Evolutionary conservation across 1,140 invertebrate species (phyloP), one percentile per base, ranked within the genome.

Genomic region (Bombus picipes): DNA sequence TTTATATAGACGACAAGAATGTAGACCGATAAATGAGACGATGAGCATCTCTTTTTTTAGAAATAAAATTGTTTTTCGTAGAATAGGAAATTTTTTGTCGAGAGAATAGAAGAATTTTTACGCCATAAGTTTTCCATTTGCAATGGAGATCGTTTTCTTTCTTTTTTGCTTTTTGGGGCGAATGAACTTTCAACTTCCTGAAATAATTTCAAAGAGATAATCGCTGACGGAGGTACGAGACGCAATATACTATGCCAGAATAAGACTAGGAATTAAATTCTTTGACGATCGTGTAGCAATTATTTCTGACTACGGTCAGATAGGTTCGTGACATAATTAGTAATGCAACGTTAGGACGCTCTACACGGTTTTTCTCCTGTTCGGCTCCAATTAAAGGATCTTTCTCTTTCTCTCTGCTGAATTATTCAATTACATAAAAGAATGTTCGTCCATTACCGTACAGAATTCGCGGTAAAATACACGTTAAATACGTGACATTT

Each of bases 341-440:
- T 39, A 66, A 79, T 75, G n/a, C 65, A 71, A 79, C 28, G 66
- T 84, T 59, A 12, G 37, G 39, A 32, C n/a, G n/a, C 2, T 22
- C 2, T n/a, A 71, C 66, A 34, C 47, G 25, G 34, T 79, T 79
- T 59, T n/a, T 25, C 25, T 10, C 15, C n/a, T 39, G 62, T 2
- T 62, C 32, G 10, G 25, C 32, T 71, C n/a, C 37, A 59, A 79
- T 71, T 79, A 79, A 71, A 68, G 32, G 39, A 47, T 70, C 22
- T 34, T n/a, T n/a, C 9, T 3, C 13, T 59, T 15, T 57, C 53
- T 43, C 53, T 22, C n/a, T 25, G n/a, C n/a, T 62, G 53, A 71
- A 84, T 84, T 79, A 84, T 79, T 79, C 62, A 84, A 84, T 84
- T 79, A 59, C 47, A 43, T 37, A 53, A 71, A 84, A 47, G 39